Evolutionary conservation across 2,113 vertebrate species (phyloP), one percentile per base, ranked within the genome.

Genomic region (Sitta europaea): DNA sequence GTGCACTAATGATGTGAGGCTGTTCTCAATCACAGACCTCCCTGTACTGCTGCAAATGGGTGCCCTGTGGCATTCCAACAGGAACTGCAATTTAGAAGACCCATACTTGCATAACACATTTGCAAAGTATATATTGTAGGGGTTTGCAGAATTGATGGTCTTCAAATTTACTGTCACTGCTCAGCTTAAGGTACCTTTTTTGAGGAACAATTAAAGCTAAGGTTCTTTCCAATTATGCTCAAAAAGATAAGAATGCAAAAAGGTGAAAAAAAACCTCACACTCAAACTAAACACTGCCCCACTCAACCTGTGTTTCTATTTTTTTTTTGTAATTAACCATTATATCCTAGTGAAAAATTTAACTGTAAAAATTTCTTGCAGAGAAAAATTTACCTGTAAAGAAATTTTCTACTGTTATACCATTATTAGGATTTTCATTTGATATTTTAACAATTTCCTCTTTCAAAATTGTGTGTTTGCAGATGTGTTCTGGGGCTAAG

Each of bases 201-300:
- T 6, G 10, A 55, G 20, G 47, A 40, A 14, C 12, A 66, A 3
- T 43, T 48, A 58, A 71, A 90, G 40, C 24, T 50, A 59, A 78
- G 18, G 7, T 50, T 20, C 12, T 61, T 90, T 36, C 28, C 50
- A 66, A 19, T 43, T 68, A 20, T n/a, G 16, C 16, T 86, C 17
- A n/a, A 75, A 21, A 77, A 51, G 1, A 19, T 12, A 48, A 40
- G 14, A 33, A 13, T 8, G 3, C 35, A 54, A 35, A 84, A 87
- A 72, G 7, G 10, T 3, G 11, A 2, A 5, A 2, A 6, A 25
- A 54, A 65, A 42, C 1, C 21, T 73, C 14, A 17, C 6, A 47
- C 9, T 2, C 22, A 50, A 73, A 18, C 2, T 13, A 43, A 79
- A 25, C 24, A n/a, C 10, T 21, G 14, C 3, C 12, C 21, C 8